These are phyloP conservation scores for Tragulus kanchil DNA, from an alignment of 2,113 vertebrate species.

Conservation along the genomic window DNA sequence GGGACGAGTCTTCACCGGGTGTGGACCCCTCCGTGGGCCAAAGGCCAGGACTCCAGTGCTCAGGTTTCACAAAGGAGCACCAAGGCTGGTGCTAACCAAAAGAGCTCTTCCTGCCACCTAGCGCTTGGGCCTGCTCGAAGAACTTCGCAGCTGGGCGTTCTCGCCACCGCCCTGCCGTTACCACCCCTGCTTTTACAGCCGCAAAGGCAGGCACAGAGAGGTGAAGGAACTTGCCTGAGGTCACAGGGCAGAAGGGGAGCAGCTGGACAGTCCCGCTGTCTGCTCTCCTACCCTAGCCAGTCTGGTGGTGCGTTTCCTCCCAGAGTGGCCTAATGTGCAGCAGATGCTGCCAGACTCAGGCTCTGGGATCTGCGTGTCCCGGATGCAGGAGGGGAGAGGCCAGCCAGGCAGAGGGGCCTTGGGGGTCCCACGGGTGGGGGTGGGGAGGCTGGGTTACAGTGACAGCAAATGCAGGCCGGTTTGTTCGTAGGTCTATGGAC, in stretches of 20 bases:
- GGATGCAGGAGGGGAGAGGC: not conserved
- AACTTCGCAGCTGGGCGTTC: not conserved
- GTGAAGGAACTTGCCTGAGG: not conserved
- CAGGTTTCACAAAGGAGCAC: not conserved
- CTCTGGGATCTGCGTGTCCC: not conserved
- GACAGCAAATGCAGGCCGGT: not conserved
- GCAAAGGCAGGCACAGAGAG: not conserved
- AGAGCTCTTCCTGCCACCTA: not conserved
- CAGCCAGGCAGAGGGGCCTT: not conserved
- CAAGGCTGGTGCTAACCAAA: rapidly evolving
- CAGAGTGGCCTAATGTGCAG: not conserved
- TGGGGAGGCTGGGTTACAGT: not conserved
- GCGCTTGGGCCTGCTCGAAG: not conserved
- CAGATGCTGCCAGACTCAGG: not conserved
- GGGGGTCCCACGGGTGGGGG: rapidly evolving
- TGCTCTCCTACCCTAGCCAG: not conserved
- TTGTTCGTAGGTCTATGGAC: not conserved
- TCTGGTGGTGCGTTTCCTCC: not conserved
- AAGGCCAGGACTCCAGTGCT: not conserved
- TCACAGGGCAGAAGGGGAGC: not conserved
- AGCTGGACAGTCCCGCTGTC: not conserved
- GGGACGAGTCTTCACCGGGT: not conserved
- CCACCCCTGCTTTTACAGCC: not conserved
- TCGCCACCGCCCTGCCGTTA: not conserved
- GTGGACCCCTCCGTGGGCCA: not conserved